Conservation (phyloP, 2,888 invertebrate species). For the Chrysolina haemoptera region DNA sequence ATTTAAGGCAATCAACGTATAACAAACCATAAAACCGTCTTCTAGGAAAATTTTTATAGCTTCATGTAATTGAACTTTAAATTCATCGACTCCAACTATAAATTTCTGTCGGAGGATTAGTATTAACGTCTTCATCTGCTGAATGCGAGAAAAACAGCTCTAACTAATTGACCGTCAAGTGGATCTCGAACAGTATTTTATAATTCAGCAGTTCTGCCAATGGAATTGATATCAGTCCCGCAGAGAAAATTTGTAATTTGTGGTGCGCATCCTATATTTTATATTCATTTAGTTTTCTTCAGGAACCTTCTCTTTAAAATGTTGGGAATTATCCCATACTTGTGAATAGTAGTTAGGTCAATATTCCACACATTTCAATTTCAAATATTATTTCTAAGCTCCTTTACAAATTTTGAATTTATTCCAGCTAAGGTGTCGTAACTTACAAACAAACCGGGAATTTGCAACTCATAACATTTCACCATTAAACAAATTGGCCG, state of each 20-base stretch:
- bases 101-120: conserved; percentile 36
- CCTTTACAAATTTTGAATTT: too few relatives aligned
- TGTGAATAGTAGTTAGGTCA: too few relatives aligned
- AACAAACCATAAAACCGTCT: not conserved
- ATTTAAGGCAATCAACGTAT: not conserved
- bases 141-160: conserved; percentile 31
- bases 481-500: too few relatives aligned
- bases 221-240: not conserved
- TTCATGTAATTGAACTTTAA: conserved; percentile 34
- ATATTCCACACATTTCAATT: too few relatives aligned
- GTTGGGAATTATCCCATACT: too few relatives aligned
- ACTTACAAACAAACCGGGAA: too few relatives aligned
- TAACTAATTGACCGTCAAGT: conserved; percentile 30
- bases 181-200: not conserved
- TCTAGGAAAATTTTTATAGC: conserved; percentile 38
- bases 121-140: conserved; percentile 36
- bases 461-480: too few relatives aligned
- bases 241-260: not conserved
- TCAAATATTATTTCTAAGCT: too few relatives aligned
- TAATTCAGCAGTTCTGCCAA: not conserved
- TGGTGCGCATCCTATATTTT: too few relatives aligned
- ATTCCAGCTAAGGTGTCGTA: too few relatives aligned
- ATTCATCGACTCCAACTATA: conserved; percentile 34
- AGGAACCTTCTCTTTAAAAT: too few relatives aligned
- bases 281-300: too few relatives aligned